Base-by-base conservation (phyloP, 2,888 invertebrate species). In the Micoletzkya japonica region DNA sequence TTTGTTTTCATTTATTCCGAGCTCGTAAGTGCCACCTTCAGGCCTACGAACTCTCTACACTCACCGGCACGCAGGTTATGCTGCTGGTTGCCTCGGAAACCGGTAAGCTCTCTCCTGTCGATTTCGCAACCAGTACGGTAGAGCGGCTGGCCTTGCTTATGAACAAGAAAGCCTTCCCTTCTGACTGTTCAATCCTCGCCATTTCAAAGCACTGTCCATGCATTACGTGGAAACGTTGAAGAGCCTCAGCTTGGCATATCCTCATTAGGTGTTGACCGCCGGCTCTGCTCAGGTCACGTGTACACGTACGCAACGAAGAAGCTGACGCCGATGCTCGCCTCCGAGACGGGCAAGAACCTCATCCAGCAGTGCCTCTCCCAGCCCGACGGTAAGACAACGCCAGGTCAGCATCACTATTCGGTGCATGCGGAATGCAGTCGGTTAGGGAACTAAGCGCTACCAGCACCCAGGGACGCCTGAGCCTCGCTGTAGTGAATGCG, bases 51-150 rank as follows among this genome's bases (percentile, higher is more conserved):
- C 89, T 98, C 85, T 96, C 98, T 74, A 97, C 97, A 80, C 88
- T 98, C 87, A 98, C 98, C 77, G 98, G 98, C 69, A 98, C 98
- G 44, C 97, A 98, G 89, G 97, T 98, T 87, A 98, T 99, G 97
- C 90, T 98, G 84, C 90, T 99, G 86, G 97, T 98, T 78, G 97
- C 97, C 74, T 80, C 80, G 2, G 80, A 95, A 94, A 77, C 97
- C 96, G 68, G 68, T 66, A 6, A 24, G 64, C 14, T 32, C 14
- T 4, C 30, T n/a, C n/a, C n/a, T n/a, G n/a, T n/a, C n/a, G n/a
- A n/a, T n/a, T n/a, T n/a, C n/a, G n/a, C n/a, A n/a, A n/a, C n/a
- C n/a, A n/a, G n/a, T n/a, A n/a, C n/a, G n/a, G n/a, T n/a, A n/a
- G n/a, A n/a, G n/a, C n/a, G n/a, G n/a, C n/a, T n/a, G n/a, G n/a